Base-by-base conservation (phyloP, 2,797 vertebrate species). In the Melanogrammus aeglefinus region DNA sequence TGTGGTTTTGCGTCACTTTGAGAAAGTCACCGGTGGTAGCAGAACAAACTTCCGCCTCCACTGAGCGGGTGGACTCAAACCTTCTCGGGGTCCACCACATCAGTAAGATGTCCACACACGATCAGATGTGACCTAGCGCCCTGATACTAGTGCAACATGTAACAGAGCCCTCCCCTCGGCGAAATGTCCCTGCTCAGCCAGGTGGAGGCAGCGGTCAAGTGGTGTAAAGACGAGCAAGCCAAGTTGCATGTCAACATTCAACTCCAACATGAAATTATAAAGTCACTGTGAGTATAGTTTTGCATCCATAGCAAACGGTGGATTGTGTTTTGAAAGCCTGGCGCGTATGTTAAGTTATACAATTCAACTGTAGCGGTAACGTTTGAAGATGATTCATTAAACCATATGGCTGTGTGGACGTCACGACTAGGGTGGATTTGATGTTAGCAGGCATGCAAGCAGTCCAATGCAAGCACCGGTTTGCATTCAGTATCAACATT, bases 161-260 rank as follows among this genome's bases (percentile, higher is more conserved):
- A 6, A 6, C 6, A 36, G 35, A 36, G 35, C 35, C 35, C 5
- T 36, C 6, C 35, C 35, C 31, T 29, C 2, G 8, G 35, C 1
- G 18, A 38, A 3, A 18, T 9, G 9, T 39, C 36, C 16, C 39
- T 93, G 72, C 74, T 92, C n/a, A 81, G 31, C 4, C 18, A 33
- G 5, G 80, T 93, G 0, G 89, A 93, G 33, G 78, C 88, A 72
- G 82, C 85, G 0, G 85, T 93, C 18, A 84, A 83, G 76, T 79
- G 82, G 3, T 90, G 85, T 77, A 92, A 87, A 88, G 83, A 18
- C 1, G 93, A 95, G 78, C 94, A 94, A 85, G 77, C 79, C 9
- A 87, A 72, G 81, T 83, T 94, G 0, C 83, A 89, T 1, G 84
- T 85, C 27, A 86, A 24, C 1, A 92, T 90, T 82, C 80, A 86